Base-by-base conservation (phyloP, 2,888 invertebrate species). In the Acanthosepion esculentum region DNA sequence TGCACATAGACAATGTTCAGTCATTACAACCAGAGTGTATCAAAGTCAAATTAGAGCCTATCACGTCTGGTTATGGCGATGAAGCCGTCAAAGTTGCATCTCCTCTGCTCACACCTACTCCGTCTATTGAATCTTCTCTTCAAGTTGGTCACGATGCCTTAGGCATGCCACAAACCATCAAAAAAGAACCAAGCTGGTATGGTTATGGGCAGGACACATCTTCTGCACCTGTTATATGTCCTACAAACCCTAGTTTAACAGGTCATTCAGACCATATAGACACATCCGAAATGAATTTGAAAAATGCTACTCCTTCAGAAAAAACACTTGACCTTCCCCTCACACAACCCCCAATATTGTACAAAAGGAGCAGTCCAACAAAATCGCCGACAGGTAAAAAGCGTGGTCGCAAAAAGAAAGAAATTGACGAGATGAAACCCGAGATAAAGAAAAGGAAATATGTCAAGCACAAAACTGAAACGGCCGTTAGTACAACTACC, bases 11-110 rank as follows among this genome's bases (percentile, higher is more conserved):
- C 53, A 93, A 93, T 29, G 93, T 93, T 8, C 50, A n/a, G 48
- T 93, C 93, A 0, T 48, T 93, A 53, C 93, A 93, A n/a, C 92
- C 50, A 15, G 53, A n/a, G 4, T 10, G 41, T 4, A 53, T 93
- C 18, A 48, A 50, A 53, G 53, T 93, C 93, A 93, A 93, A 48
- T 29, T 53, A 5, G 93, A 93, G 53, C 93, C 93, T 10, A 93
- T 93, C 10, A 93, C 93, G 23, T 93, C 93, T 26, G 93, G 93
- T 93, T 93, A 93, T 26, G 93, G 93, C 6, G 93, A 93, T 41
- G 50, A 50, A 50, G 53, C 50, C 29, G 29, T 93, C n/a, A 93
- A 93, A 93, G 18, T 6, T 12, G 29, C 29, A 5, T 53, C n/a
- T 93, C 92, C 23, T 10, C 50, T 48, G 15, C 53, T n/a, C 93